phyloP scores from a whole-genome alignment of 2,113 vertebrate species.

The Seriola rivoliana region DNA sequence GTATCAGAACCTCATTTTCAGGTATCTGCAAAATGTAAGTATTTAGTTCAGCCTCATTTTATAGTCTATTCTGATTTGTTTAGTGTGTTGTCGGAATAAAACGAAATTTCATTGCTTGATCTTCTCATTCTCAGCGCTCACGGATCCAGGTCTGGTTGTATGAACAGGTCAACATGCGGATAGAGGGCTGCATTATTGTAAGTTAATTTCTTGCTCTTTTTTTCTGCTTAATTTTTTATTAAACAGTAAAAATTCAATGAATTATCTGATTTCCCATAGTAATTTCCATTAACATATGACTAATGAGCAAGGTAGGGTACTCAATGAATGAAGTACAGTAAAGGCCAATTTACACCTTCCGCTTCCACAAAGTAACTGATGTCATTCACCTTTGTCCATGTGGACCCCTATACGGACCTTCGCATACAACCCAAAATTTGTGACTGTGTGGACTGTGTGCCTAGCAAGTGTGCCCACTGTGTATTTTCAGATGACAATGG shows the following conservation, averaged over 20 bases:
- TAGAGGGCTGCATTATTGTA: slow-evolving; percentile 99
- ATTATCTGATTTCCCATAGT: not conserved
- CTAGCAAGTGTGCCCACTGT: no score
- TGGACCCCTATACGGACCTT: no score
- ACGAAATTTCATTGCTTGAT: not conserved
- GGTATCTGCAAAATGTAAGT: slow-evolving; percentile 98
- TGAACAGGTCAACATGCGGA: slow-evolving; percentile 98
- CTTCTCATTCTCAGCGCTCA: slow-evolving; percentile 86
- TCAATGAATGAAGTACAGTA: not conserved
- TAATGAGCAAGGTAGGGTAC: not conserved
- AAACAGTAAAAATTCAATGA: not conserved
- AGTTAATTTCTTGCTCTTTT: slow-evolving; percentile 70
- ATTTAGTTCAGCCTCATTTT: not conserved
- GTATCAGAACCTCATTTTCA: slow-evolving; percentile 96
- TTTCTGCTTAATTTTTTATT: not conserved
- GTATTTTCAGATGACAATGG: no score
- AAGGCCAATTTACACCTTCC: no score
- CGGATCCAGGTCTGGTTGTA: slow-evolving; percentile 98
- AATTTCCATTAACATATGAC: not conserved
- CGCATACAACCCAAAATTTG: no score
- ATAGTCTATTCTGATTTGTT: not conserved
- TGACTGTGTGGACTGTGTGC: no score
- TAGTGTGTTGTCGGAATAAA: not conserved
- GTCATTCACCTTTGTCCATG: no score
- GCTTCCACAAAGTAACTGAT: no score